phyloP scores from a whole-genome alignment of 2,797 vertebrate species.

The Miichthys miiuy region DNA sequence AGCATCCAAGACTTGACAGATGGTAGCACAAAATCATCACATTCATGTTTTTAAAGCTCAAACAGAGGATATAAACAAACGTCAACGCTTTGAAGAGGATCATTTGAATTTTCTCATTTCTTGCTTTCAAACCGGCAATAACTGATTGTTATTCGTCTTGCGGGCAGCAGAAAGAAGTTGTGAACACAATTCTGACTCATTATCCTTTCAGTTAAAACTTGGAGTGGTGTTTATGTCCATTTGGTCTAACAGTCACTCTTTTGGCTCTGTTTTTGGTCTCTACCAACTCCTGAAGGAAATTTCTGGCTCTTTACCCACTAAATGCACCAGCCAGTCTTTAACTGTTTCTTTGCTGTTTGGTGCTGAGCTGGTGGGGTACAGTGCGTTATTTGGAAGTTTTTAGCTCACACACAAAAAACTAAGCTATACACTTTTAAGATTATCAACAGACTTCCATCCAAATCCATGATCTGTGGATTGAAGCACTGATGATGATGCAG shows the following conservation, averaged over 20 bases:
- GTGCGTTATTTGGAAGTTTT: not conserved
- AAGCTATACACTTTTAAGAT: conserved; percentile 52
- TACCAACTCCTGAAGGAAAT: too few species aligned
- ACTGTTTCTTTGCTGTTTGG: not conserved
- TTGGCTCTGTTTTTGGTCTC: too few species aligned
- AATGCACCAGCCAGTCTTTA: too few species aligned
- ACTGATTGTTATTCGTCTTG: not conserved
- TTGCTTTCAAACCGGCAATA: not conserved
- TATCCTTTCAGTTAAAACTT: not conserved
- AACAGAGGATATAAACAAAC: not conserved
- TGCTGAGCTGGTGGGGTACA: not conserved
- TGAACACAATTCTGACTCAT: not conserved
- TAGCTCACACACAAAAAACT: too few species aligned
- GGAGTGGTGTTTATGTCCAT: too few species aligned
- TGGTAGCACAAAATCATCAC: not conserved
- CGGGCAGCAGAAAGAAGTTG: too few species aligned
- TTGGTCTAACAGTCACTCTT: too few species aligned
- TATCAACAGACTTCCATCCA: conserved; percentile 69
- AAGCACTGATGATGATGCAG: conserved; percentile 41
- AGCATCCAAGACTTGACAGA: conserved; percentile 6
- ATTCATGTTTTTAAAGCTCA: not conserved
- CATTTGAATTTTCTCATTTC: not conserved
- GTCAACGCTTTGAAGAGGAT: not conserved
- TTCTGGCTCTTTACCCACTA: too few species aligned
- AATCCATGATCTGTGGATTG: conserved; percentile 52